These are phyloP conservation scores for Talpa occidentalis DNA, from an alignment of 2,113 vertebrate species.

Conservation along the genomic window DNA sequence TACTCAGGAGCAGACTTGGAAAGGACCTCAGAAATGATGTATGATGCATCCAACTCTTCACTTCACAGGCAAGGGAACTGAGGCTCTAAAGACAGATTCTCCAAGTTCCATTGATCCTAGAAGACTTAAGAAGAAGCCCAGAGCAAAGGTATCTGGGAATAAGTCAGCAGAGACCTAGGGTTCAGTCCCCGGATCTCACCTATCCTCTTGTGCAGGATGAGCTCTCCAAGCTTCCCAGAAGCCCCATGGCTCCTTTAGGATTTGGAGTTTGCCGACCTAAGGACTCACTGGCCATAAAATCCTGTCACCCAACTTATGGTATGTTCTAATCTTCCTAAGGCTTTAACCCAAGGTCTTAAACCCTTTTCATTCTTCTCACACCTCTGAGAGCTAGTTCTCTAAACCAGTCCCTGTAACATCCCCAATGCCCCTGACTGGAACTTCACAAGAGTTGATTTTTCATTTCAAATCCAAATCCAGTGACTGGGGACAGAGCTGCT, in stretches of 20 bases:
- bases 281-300: background rate
- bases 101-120: background rate
- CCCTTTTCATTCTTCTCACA: background rate
- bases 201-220: no score
- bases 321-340: background rate
- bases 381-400: background rate
- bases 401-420: background rate
- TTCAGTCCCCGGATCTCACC: no score
- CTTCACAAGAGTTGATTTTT: background rate
- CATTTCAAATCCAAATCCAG: background rate
- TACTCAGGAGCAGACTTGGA: background rate
- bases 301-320: no score
- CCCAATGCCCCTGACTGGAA: background rate
- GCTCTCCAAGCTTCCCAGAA: background rate
- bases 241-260: background rate
- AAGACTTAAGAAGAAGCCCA: background rate
- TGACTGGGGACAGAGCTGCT: background rate
- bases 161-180: background rate
- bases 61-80: background rate
- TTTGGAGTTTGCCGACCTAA: fast-evolving
- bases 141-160: background rate
- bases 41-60: background rate
- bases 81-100: background rate
- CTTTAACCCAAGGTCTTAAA: background rate
- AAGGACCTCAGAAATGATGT: background rate